Percentiles rank a stretch among this genome's conserved stretches.
These are phyloP conservation scores for Cosmopolites sordidus DNA, from an alignment of 2,888 invertebrate species.

Conservation along the genomic window DNA sequence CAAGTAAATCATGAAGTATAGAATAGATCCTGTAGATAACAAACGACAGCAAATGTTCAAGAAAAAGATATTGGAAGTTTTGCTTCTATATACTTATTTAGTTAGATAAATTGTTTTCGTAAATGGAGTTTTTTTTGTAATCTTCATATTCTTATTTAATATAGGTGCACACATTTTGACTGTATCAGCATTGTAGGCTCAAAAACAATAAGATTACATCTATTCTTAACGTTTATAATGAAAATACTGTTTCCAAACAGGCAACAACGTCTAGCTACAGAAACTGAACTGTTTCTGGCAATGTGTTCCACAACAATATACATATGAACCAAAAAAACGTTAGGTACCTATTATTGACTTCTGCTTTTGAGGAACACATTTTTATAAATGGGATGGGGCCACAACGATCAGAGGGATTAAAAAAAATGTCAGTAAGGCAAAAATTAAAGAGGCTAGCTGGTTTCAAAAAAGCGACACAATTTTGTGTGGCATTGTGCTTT, in stretches of 20 bases:
- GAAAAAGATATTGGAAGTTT: too few species aligned
- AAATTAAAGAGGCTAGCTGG: too few species aligned
- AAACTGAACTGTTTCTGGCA: slow-evolving; percentile 7
- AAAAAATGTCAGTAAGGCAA: background rate
- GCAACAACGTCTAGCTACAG: slow-evolving; percentile 18
- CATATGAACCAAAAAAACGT: background rate
- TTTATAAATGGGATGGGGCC: slow-evolving; percentile 2
- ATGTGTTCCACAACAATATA: slow-evolving; percentile 21
- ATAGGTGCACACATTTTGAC: too few species aligned
- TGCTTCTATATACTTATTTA: too few species aligned
- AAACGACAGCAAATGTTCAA: too few species aligned
- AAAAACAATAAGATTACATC: background rate
- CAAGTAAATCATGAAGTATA: too few species aligned
- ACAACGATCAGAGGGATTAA: background rate
- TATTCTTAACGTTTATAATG: background rate
- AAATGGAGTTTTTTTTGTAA: too few species aligned
- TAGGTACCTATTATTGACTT: slow-evolving; percentile 23
- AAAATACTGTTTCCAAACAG: slow-evolving; percentile 14
- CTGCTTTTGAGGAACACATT: slow-evolving; percentile 24
- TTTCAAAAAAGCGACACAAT: too few species aligned
- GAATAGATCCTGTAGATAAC: too few species aligned
- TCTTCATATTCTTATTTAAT: too few species aligned
- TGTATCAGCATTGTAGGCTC: background rate
- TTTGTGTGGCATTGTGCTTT: background rate
- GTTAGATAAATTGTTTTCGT: too few species aligned